These are phyloP conservation scores for Synanthedon andrenaeformis DNA, from an alignment of 2,888 invertebrate genomes.

Conservation along the genomic window DNA sequence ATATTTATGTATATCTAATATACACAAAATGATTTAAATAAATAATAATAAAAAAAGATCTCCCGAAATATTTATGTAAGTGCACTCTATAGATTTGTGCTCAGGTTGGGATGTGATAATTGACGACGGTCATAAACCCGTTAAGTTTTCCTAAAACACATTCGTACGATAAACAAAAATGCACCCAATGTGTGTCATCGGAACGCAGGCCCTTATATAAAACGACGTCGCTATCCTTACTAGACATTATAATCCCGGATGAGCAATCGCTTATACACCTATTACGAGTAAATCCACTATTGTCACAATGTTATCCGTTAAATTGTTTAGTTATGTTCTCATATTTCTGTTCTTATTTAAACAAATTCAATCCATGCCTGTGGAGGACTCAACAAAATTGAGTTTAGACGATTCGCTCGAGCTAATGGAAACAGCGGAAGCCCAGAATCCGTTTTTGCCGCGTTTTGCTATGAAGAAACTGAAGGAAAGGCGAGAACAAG, in stretches of 20 bases:
- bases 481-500: constrained; percentile 41
- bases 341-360: constrained; percentile 8
- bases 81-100: neutral
- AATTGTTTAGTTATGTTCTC: neutral
- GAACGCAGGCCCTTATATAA: constrained; percentile 37
- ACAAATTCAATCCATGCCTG: constrained; percentile 24
- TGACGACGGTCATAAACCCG: constrained; percentile 49
- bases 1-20: no score
- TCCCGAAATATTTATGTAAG: neutral
- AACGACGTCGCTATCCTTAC: constrained; percentile 21
- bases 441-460: constrained; percentile 52
- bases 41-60: no score
- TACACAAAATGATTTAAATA: no score
- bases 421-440: constrained; percentile 52
- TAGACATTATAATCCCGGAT: constrained; percentile 32
- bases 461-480: constrained; percentile 53
- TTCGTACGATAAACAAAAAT: constrained; percentile 44
- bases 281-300: neutral
- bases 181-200: constrained; percentile 57
- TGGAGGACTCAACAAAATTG: constrained; percentile 16
- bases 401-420: constrained; percentile 10
- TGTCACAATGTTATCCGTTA: neutral
- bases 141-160: constrained; percentile 56
- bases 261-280: constrained; percentile 15
- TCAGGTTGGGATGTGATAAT: constrained; percentile 45